A percentile compares a stretch with the other conserved stretches of the same genome.
Conservation (phyloP, 1,140 invertebrate genomes). For the Nymphalis io region DNA sequence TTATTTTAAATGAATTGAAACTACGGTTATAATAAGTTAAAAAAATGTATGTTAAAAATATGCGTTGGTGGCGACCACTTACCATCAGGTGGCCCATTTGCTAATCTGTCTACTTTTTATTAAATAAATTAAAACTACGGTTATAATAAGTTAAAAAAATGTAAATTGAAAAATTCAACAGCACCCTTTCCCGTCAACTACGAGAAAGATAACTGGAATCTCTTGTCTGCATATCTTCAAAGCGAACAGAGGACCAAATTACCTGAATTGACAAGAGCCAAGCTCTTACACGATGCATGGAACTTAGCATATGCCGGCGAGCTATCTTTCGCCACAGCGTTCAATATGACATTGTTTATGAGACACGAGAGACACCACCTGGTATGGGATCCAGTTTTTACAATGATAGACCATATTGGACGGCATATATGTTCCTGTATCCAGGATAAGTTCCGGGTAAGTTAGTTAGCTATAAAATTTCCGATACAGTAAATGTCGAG, state of each 20-base stretch:
- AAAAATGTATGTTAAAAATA: no score
- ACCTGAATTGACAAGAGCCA: conserved; percentile 86
- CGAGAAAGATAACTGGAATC: conserved; percentile 89
- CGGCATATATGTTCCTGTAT: conserved; percentile 84
- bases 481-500: background rate
- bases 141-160: no score
- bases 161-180: conserved; percentile 44
- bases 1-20: no score
- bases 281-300: conserved; percentile 89
- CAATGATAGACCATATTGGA: conserved; percentile 89
- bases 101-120: no score
- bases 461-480: background rate
- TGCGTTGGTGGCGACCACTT: no score
- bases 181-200: conserved; percentile 92
- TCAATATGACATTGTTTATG: conserved; percentile 89
- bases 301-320: conserved; percentile 90
- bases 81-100: no score
- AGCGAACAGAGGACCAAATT: conserved; percentile 81
- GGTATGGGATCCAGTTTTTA: conserved; percentile 89
- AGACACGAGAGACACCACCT: conserved; percentile 86
- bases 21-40: no score
- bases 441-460: conserved; percentile 85
- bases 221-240: conserved; percentile 84
- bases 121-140: no score
- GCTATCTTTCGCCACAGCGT: conserved; percentile 84